Evolutionary conservation across 2,888 invertebrate species (phyloP), one percentile per base, ranked within the genome.

Genomic region (Plagodis dolabraria): DNA sequence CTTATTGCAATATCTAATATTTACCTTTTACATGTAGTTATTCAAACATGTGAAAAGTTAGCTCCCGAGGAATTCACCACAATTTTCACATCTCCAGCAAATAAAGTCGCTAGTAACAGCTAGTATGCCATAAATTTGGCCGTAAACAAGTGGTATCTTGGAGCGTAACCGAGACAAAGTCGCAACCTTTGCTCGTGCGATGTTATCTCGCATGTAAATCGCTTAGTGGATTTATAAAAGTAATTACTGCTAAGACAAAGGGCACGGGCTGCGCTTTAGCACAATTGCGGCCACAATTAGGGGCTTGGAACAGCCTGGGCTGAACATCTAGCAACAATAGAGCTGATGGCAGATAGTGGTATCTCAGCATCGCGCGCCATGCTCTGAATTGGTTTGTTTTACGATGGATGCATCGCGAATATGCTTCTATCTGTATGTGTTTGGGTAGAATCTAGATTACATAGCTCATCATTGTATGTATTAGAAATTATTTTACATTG

Each of bases 321-420:
- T 71, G 72, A 79, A 82, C 81, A 83, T 84, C 82, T 75, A 69
- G 66, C 75, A 85, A 87, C 87, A 88, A 89, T 89, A 80, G 83
- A 66, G 67, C 72, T 70, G 91, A 91, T 91, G 76, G 66, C 46
- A 75, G 87, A 87, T 87, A 86, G 68, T 45, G 63, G 64, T 89
- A 89, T 89, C 89, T 60, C 53, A 60, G 70, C 56, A 89, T 89
- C 89, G 71, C 64, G 74, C 77, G 84, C 82, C 47, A 57, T 50
- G 83, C 79, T 80, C 82, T 80, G 84, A 85, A 86, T 87, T 85
- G 82, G 84, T 83, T 86, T 82, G 82, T 82, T 85, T 86, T 80
- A 66, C 67, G 67, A 61, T 59, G 64, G 52, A 51, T 56, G 63
- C 64, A 64, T 69, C 57, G 72, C 52, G 45, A 64, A 47, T 57